phyloP scores from a whole-genome alignment of 2,113 vertebrate species.

The Mystacornis crossleyi region DNA sequence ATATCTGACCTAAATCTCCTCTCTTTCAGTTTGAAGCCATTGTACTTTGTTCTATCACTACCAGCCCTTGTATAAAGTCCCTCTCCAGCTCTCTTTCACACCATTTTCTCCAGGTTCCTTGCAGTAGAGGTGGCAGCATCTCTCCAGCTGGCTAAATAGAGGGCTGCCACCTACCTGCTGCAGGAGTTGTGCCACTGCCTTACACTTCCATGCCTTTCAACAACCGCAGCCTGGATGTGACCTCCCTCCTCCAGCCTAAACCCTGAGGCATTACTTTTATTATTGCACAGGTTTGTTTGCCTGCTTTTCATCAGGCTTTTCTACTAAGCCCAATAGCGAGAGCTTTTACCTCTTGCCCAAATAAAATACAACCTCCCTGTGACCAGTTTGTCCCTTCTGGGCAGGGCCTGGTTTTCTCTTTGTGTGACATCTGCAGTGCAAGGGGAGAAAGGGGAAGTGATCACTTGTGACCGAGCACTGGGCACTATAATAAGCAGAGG shows the following conservation, averaged over 20 bases:
- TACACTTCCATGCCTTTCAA: neutral
- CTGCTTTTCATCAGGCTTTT: neutral
- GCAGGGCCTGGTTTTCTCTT: neutral
- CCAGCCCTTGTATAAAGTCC: neutral
- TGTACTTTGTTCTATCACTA: neutral
- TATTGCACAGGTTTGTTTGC: neutral
- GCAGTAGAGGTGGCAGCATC: neutral
- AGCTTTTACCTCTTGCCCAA: neutral
- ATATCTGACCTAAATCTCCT: too few relatives aligned
- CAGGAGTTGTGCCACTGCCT: neutral
- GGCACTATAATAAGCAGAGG: constrained; percentile 16
- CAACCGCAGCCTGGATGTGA: neutral
- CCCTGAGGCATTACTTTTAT: neutral
- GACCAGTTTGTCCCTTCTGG: neutral
- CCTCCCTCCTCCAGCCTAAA: neutral
- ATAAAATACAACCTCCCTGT: neutral
- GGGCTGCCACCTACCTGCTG: fast-evolving
- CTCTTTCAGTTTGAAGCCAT: neutral
- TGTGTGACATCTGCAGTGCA: neutral
- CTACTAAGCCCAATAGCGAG: neutral
- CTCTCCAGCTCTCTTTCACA: neutral
- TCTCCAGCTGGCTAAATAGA: neutral
- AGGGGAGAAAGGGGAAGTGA: constrained; percentile 14
- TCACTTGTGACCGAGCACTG: neutral
- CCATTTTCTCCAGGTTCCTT: neutral